phyloP scores from a whole-genome alignment of 2,797 vertebrate species.

The Malurus leucopterus region DNA sequence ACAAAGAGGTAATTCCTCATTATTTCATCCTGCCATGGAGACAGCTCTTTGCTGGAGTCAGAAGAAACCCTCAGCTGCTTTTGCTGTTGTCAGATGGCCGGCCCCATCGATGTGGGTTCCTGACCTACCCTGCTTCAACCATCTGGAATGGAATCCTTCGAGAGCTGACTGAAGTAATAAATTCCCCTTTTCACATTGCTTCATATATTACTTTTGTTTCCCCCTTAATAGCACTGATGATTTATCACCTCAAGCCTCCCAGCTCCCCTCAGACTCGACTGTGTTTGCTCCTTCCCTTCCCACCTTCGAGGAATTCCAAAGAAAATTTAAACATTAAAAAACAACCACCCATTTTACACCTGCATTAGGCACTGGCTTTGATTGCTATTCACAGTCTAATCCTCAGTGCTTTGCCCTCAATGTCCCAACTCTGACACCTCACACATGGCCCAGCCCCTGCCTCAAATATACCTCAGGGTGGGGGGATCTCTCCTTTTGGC shows the following conservation, averaged over 20 bases:
- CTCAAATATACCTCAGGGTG: background rate
- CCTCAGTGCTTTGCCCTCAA: background rate
- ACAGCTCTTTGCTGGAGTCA: background rate
- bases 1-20: background rate
- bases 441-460: background rate
- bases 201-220: background rate
- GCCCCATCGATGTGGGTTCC: background rate
- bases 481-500: background rate
- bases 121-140: background rate
- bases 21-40: background rate
- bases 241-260: background rate
- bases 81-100: background rate
- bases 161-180: background rate
- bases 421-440: background rate
- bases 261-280: background rate
- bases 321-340: background rate
- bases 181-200: background rate
- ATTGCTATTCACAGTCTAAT: background rate
- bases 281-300: background rate
- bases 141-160: background rate
- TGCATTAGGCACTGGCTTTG: background rate
- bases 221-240: background rate
- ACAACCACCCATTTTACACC: background rate
- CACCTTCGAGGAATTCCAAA: background rate
- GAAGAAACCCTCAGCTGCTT: background rate